Percentiles rank a stretch among this genome's conserved stretches.
Evolutionary conservation across 1,140 invertebrate genomes (phyloP).

Genomic region (Leptinotarsa lineolata): DNA sequence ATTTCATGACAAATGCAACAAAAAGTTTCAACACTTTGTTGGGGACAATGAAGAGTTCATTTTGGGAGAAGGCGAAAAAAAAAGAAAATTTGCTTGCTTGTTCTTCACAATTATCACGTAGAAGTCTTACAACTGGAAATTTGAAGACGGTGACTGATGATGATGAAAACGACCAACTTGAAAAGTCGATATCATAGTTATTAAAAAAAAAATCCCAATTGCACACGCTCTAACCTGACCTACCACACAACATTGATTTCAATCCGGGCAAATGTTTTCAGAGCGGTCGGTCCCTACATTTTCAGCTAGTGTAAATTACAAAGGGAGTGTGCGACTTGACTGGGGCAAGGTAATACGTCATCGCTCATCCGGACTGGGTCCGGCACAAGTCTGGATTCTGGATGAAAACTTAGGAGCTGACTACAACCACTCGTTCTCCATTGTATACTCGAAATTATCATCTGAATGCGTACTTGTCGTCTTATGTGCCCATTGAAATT

Average conservation of each 20-base stretch:
- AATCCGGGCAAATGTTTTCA: slow-evolving; percentile 3
- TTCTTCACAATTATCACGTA: no score
- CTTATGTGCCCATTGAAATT: not conserved
- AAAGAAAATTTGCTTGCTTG: no score
- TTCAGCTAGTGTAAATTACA: slow-evolving; percentile 11
- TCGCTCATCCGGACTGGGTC: slow-evolving; percentile 47
- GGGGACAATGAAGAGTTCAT: no score
- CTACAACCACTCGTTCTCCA: not conserved
- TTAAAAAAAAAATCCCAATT: not conserved
- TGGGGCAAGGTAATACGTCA: slow-evolving; percentile 45
- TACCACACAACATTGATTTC: slow-evolving; percentile 6
- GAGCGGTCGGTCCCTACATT: slow-evolving; percentile 1
- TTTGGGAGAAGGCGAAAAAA: no score
- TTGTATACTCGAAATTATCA: not conserved
- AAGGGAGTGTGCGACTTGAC: slow-evolving; percentile 15
- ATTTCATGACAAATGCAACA: no score
- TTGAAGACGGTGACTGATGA: no score
- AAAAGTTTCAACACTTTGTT: no score
- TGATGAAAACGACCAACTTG: no score
- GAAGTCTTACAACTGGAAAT: no score
- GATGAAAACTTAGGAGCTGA: slow-evolving; percentile 31
- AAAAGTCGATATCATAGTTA: no score
- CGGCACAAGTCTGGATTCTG: slow-evolving; percentile 37
- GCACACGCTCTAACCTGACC: slow-evolving; percentile 12
- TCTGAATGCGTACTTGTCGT: not conserved